Base-by-base conservation (phyloP, 2,797 vertebrate genomes). In the Parambassis ranga region DNA sequence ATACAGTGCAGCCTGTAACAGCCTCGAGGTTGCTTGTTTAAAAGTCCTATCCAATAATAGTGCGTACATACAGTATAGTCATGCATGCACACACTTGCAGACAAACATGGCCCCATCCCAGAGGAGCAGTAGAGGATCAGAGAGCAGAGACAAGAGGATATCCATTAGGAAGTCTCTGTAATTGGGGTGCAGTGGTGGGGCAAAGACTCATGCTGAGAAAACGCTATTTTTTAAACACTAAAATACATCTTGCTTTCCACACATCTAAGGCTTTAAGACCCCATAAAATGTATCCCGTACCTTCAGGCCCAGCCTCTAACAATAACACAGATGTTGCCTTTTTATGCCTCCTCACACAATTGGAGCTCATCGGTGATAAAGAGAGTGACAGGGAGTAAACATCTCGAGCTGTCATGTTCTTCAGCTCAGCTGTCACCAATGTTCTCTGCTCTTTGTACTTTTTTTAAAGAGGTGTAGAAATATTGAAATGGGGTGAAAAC, bases 111-210 rank as follows among this genome's bases (percentile, higher is more conserved):
- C 30, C 64, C 6, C 30, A 57, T 78, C 79, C 67, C 73, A 41
- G 46, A 71, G 78, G 68, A 57, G 48, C 72, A 62, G 56, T 61
- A 69, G 36, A 57, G 62, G 70, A 83, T 75, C 71, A 66, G 73
- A 85, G 73, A 65, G 70, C 51, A 68, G 57, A 82, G 73, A 75
- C 81, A 81, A 75, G 67, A 81, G 86, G 83, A 90, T 81, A 71
- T 89, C 86, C 88, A 87, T 60, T 70, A 83, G 88, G 89, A 92
- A 85, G 84, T 84, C 42, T 75, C 62, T 60, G 65, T 85, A 81
- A 90, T 85, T 77, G 62, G 75, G 71, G 43, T 59, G 57, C 57
- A 57, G 57, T 70, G 9, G 48, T 59, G 32, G 43, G 60, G 53
- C 20, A 50, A 65, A 60, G 33, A 9, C 64, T 75, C 68, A 50